phyloP scores from a whole-genome alignment of 2,888 invertebrate genomes.

The Sesamia inferens region DNA sequence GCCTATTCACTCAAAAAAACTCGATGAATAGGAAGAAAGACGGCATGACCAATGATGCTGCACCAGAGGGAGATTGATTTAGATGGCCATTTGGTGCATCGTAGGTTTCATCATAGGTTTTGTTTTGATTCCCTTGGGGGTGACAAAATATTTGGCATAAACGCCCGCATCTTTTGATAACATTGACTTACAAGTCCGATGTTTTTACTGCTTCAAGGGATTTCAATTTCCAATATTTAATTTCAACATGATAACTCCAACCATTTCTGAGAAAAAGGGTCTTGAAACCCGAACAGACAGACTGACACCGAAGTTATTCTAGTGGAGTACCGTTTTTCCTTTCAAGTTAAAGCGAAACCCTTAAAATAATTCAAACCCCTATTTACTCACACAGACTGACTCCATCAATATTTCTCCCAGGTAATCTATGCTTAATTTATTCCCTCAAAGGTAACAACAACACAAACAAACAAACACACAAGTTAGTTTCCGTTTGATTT shows the following conservation, averaged over 20 bases:
- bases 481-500: slow-evolving; percentile 61
- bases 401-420: slow-evolving; percentile 24
- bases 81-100: too few relatives aligned
- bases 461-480: slow-evolving; percentile 49
- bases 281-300: neutral
- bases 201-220: neutral
- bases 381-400: neutral
- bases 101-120: too few relatives aligned
- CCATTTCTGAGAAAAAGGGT: neutral
- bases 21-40: too few relatives aligned
- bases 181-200: too few relatives aligned
- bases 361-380: neutral
- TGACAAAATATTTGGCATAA: too few relatives aligned
- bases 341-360: neutral
- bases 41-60: too few relatives aligned
- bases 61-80: too few relatives aligned
- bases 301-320: neutral
- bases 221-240: neutral
- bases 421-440: slow-evolving; percentile 37
- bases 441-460: slow-evolving; percentile 22
- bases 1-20: too few relatives aligned
- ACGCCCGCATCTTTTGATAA: too few relatives aligned
- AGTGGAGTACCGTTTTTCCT: neutral
- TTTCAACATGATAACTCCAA: neutral
- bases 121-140: too few relatives aligned